phyloP scores from a whole-genome alignment of 2,888 invertebrate species.

The Cephonodes hylas region DNA sequence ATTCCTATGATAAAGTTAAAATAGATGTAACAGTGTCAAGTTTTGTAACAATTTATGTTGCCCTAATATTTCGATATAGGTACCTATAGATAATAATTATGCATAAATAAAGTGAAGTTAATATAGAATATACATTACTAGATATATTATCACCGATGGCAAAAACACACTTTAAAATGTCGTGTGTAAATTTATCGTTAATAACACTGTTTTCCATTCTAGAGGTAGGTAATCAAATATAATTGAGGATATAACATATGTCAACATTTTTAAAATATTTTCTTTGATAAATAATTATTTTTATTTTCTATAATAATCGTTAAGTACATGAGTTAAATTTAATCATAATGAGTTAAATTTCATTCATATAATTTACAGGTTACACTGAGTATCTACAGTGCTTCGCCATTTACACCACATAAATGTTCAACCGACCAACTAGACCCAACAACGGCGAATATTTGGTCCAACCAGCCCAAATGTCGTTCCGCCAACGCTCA shows the following conservation, averaged over 20 bases:
- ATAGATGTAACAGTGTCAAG: neutral
- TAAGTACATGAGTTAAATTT: too few relatives aligned
- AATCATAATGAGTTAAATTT: too few relatives aligned
- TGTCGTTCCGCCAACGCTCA: conserved; percentile 33
- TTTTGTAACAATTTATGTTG: neutral
- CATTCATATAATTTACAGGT: too few relatives aligned
- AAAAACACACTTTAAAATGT: neutral
- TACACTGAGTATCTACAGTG: neutral
- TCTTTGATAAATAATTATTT: neutral
- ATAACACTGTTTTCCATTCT: neutral
- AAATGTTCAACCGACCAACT: neutral
- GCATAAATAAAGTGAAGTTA: neutral
- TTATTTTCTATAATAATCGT: too few relatives aligned
- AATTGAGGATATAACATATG: neutral
- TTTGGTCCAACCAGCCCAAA: conserved; percentile 24
- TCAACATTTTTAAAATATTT: too few relatives aligned
- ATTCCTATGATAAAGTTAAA: neutral
- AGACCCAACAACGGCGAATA: conserved; percentile 10
- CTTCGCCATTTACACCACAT: neutral
- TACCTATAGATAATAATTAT: neutral
- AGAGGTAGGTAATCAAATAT: neutral
- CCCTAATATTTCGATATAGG: neutral
- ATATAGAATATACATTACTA: neutral
- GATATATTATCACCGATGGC: neutral
- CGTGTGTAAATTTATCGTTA: neutral